phyloP scores from a whole-genome alignment of 2,113 vertebrate species.

The Oryzias melastigma region DNA sequence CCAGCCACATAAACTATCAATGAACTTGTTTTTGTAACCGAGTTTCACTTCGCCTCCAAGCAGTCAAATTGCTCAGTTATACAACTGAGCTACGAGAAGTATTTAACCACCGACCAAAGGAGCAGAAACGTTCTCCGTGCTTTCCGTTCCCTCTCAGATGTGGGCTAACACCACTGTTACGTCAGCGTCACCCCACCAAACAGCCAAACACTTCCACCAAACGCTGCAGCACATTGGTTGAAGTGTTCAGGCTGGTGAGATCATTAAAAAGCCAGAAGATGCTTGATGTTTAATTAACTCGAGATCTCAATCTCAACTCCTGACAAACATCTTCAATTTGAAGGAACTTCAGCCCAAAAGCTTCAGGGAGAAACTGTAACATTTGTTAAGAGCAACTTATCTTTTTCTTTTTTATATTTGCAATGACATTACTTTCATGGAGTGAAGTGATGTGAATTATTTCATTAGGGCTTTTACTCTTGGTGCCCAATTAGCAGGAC shows the following conservation, averaged over 20 bases:
- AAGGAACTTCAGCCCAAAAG: conserved; percentile 2
- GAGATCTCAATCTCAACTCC: neutral
- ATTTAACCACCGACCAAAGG: no score
- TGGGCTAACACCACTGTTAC: neutral
- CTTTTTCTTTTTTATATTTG: conserved; percentile 17
- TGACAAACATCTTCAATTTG: conserved; percentile 4
- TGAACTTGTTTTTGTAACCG: no score
- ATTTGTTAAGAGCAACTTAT: conserved; percentile 28
- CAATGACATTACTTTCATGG: conserved; percentile 34
- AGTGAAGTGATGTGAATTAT: conserved; percentile 46
- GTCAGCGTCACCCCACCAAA: conserved; percentile 1
- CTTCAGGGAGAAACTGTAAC: conserved; percentile 6
- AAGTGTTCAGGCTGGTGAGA: neutral
- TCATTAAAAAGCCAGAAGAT: conserved; percentile 25
- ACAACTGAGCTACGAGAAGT: no score
- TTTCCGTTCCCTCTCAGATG: no score
- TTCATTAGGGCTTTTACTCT: conserved; percentile 53
- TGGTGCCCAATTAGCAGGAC: conserved; percentile 63
- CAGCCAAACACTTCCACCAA: conserved; percentile 50
- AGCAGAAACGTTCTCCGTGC: no score
- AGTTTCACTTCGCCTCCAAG: no score
- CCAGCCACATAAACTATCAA: no score
- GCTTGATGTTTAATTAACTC: neutral
- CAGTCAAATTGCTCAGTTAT: no score
- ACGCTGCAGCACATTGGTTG: conserved; percentile 30